A percentile compares a stretch with the other conserved stretches of the same genome.
Evolutionary conservation across 2,113 vertebrate genomes (phyloP).

Genomic region (Serinus canaria): DNA sequence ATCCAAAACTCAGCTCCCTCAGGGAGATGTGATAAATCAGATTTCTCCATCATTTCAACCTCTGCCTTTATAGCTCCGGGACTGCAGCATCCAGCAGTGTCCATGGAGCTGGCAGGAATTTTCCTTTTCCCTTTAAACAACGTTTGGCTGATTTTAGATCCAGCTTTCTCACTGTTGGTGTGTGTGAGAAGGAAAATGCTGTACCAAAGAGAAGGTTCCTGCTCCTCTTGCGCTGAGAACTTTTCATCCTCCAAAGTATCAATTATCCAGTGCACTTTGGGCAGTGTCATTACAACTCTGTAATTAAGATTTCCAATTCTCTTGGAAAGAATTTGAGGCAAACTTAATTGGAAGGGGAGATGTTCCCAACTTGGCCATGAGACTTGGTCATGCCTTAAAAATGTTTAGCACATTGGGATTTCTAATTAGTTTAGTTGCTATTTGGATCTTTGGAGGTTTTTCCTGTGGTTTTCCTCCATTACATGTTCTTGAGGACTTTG

Average conservation of each 20-base stretch:
- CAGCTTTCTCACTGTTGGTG: neutral
- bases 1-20: neutral
- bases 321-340: neutral
- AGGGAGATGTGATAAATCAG: neutral
- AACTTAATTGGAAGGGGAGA: conserved; percentile 26
- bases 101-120: neutral
- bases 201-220: neutral
- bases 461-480: neutral
- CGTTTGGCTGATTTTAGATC: neutral
- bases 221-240: neutral
- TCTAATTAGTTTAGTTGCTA: neutral
- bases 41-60: neutral
- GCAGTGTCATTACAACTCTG: neutral
- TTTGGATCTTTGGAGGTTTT: neutral
- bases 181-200: neutral
- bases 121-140: neutral
- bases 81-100: neutral
- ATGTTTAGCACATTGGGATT: neutral
- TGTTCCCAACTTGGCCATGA: neutral
- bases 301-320: conserved; percentile 7
- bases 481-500: neutral
- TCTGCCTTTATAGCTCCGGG: neutral
- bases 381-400: conserved; percentile 4
- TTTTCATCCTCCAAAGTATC: conserved; percentile 14
- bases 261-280: neutral